A percentile compares a stretch with the other conserved stretches of the same genome.
Evolutionary conservation across 2,797 vertebrate genomes (phyloP).

Genomic region (Sebastes matsubarae): DNA sequence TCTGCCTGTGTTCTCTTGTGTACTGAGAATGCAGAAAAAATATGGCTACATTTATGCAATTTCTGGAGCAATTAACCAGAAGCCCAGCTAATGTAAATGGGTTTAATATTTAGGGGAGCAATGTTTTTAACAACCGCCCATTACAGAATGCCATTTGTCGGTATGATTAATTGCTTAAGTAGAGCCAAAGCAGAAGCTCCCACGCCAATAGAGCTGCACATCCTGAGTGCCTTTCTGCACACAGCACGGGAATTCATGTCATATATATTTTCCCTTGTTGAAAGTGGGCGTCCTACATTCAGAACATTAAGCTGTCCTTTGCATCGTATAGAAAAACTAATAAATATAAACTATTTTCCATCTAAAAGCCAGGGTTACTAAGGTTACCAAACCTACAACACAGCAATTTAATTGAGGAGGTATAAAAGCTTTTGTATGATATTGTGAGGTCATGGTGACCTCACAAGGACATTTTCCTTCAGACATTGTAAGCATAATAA

Average conservation of each 20-base stretch:
- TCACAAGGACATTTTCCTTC: not conserved
- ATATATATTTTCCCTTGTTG: not conserved
- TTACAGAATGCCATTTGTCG: constrained; percentile 52
- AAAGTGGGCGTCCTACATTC: constrained; percentile 4
- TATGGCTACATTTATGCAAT: constrained; percentile 19
- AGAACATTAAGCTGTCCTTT: not conserved
- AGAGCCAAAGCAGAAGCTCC: constrained; percentile 20
- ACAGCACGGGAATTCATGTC: not conserved
- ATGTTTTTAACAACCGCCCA: constrained; percentile 34
- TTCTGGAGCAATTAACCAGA: constrained; percentile 46
- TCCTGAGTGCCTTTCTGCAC: constrained; percentile 9
- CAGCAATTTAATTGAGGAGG: not conserved
- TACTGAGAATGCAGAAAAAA: constrained; percentile 26
- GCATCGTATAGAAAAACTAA: not conserved
- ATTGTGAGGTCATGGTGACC: not conserved
- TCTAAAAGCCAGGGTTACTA: not conserved
- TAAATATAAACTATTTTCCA: not conserved
- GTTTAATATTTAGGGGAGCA: constrained; percentile 54
- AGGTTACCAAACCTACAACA: not conserved
- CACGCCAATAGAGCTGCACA: not conserved
- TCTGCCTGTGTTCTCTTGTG: constrained; percentile 2
- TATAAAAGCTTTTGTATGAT: not conserved
- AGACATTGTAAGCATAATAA: not conserved
- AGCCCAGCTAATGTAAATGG: constrained; percentile 43
- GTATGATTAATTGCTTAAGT: constrained; percentile 48